Evolutionary conservation across 2,797 vertebrate species (phyloP).

Genomic region (Xiphophorus birchmanni): DNA sequence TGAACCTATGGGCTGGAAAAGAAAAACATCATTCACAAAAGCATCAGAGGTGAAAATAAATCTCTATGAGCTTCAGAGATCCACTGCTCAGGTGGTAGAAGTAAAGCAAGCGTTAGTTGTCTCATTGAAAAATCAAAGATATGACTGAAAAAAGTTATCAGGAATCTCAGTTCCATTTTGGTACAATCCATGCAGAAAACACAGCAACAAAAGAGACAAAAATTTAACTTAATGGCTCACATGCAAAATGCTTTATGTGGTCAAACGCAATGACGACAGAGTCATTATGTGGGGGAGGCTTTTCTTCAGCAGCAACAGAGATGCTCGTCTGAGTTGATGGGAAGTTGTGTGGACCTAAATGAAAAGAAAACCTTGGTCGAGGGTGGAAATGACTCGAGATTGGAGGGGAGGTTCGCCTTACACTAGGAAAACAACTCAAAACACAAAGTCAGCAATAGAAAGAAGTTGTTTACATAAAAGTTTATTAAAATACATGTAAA

Average conservation of each 20-base stretch:
- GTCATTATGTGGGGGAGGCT: background rate
- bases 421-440: background rate
- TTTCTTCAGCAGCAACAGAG: background rate
- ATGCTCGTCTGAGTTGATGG: background rate
- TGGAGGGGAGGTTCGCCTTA: background rate
- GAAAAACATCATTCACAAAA: background rate
- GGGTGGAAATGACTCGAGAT: background rate
- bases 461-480: background rate
- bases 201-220: background rate
- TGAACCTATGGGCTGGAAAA: too few species aligned
- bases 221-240: too few species aligned
- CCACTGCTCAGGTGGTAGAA: background rate
- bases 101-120: background rate
- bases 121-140: background rate
- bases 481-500: background rate
- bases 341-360: background rate
- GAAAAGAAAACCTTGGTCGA: background rate
- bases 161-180: background rate
- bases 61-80: background rate
- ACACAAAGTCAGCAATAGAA: background rate
- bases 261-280: too few species aligned
- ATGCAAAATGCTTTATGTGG: too few species aligned
- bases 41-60: background rate
- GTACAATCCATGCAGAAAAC: background rate
- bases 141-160: background rate